Evolutionary conservation across 2,797 vertebrate genomes (phyloP).

Genomic region (Coluber constrictor): DNA sequence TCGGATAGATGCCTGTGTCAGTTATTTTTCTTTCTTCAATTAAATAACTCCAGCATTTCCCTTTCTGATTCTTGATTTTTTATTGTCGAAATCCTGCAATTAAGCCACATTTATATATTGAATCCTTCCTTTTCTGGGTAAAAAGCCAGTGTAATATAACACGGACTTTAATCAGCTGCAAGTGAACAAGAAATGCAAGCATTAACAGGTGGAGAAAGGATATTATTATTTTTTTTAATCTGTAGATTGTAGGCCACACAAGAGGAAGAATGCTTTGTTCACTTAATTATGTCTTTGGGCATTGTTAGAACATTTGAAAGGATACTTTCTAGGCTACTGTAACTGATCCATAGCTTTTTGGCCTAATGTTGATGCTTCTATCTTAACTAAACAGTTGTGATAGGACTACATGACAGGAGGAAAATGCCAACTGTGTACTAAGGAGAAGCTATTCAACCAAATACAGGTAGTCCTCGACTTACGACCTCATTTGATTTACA

Average conservation of each 20-base stretch:
- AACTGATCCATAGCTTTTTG: too few relatives aligned
- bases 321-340: background rate
- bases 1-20: constrained; percentile 19
- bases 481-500: background rate
- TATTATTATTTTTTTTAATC: background rate
- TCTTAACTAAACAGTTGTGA: background rate
- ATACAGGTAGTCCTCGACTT: background rate
- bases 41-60: constrained; percentile 10
- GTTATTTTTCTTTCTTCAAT: constrained; percentile 21
- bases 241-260: background rate
- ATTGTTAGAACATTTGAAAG: background rate
- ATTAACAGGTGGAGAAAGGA: constrained; percentile 6
- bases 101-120: constrained; percentile 22
- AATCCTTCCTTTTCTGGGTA: constrained; percentile 26
- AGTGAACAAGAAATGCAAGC: background rate
- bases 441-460: background rate
- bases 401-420: background rate
- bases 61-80: constrained; percentile 18
- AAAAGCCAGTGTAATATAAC: background rate
- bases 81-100: constrained; percentile 31
- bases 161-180: constrained; percentile 9
- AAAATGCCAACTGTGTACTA: background rate
- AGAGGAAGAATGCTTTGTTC: background rate
- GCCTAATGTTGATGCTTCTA: background rate
- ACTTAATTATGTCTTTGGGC: background rate